Conservation (phyloP, 2,797 vertebrate species). For the Lateolabrax maculatus region DNA sequence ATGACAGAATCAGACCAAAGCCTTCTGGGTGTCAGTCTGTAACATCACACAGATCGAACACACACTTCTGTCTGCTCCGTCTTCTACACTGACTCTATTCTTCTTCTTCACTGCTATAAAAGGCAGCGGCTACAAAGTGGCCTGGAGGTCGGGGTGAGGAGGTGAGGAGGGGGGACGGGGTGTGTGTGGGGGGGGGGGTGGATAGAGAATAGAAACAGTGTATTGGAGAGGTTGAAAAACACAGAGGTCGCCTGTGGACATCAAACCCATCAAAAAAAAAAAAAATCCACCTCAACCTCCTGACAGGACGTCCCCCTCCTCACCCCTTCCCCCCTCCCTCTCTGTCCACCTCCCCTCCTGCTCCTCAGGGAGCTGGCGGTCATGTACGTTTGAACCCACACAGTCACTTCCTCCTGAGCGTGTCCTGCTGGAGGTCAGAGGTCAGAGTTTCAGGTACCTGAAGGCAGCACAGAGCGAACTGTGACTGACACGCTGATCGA, state of each 20-base stretch:
- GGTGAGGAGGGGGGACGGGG: background rate
- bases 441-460: conserved; percentile 50
- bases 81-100: conserved; percentile 26
- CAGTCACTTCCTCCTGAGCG: conserved; percentile 40
- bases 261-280: conserved; percentile 63
- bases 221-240: conserved; percentile 69
- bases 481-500: background rate
- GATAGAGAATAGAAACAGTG: conserved; percentile 68
- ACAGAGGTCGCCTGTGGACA: conserved; percentile 79
- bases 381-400: conserved; percentile 80
- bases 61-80: too few species aligned
- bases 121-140: conserved; percentile 28
- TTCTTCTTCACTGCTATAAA: conserved; percentile 39
- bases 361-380: conserved; percentile 84
- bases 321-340: conserved; percentile 66
- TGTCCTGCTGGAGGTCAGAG: conserved; percentile 51
- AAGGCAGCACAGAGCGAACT: conserved; percentile 23
- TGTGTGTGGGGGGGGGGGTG: background rate
- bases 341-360: conserved; percentile 25
- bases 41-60: too few species aligned
- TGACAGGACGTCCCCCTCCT: conserved; percentile 43
- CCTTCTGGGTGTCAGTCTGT: too few species aligned
- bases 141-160: conserved; percentile 30
- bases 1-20: too few species aligned
- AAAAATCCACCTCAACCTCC: conserved; percentile 39